Base-by-base conservation (phyloP, 2,888 invertebrate species). In the Hypsopygia costalis region DNA sequence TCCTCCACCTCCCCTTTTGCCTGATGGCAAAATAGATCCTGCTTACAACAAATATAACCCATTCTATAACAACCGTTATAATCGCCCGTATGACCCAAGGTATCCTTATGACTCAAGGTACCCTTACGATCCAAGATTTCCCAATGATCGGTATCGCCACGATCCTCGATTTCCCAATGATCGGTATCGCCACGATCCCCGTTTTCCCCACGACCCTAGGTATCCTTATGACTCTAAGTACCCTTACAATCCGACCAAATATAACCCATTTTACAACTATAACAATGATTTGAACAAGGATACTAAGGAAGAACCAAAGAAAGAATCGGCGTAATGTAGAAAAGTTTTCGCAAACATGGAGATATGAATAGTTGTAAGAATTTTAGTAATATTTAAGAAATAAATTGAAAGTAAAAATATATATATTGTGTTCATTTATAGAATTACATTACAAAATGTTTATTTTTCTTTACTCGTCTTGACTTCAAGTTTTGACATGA, bases 1-100 rank as follows among this genome's bases (percentile, higher is more conserved):
- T 64, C 72, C 62, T 72, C 90, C 55, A 76, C 85, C 58, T 64
- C 72, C 63, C 64, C 72, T 36, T 20, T 16, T 32, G 25, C 33
- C 27, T 20, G 20, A 65, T 52, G 90, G 43, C 67, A 74, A 60
- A 41, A 53, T 61, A 12, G 59, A 72, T 28, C 64, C 68, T 2
- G 40, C 47, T 1, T 76, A 62, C 47, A 77, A 76, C 45, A 67
- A 64, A 6, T 74, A 74, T 44, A 68, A 76, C 36, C 65, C 66
- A 9, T 65, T 55, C 28, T 62, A 55, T 43, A 61, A 58, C 38
- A 57, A 55, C 36, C 40, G 43, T 5, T 66, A 64, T 43, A 69
- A 62, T 45, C 65, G 69, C 34, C 55, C 62, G 3, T 40, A 52
- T 11, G 49, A 50, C 34, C 36, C 43, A 1, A 22, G 34, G 1